phyloP scores from a whole-genome alignment of 2,888 invertebrate species.

The Andrena fulva region DNA sequence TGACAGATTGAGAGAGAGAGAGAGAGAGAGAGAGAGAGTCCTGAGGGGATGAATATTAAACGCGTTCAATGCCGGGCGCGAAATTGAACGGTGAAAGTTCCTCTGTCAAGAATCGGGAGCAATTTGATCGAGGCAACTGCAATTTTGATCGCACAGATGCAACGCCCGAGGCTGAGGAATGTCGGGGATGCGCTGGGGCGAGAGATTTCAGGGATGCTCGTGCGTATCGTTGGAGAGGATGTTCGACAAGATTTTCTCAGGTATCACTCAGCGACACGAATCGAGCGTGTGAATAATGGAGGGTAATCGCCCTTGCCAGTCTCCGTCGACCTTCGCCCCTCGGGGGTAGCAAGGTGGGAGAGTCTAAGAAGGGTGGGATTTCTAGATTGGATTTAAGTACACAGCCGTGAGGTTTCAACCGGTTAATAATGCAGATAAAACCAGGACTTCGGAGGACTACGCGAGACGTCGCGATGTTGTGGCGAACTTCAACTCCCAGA shows the following conservation, averaged over 20 bases:
- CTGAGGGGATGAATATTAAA: conserved; percentile 1
- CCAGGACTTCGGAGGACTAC: conserved; percentile 67
- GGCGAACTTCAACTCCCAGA: conserved; percentile 54
- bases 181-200: not conserved
- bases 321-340: conserved; percentile 74
- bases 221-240: conserved; percentile 48
- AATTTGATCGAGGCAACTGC: not conserved
- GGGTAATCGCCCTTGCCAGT: conserved; percentile 81
- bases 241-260: conserved; percentile 72
- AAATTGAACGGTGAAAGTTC: not conserved
- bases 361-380: conserved; percentile 76
- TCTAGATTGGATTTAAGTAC: conserved; percentile 82
- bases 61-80: not conserved
- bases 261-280: conserved; percentile 78
- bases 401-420: conserved; percentile 80
- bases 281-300: conserved; percentile 82
- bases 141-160: too few species aligned
- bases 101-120: conserved; percentile 1
- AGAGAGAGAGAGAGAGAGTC: not conserved
- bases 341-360: conserved; percentile 64
- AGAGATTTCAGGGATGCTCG: conserved; percentile 15
- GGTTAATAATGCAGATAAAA: conserved; percentile 81
- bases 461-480: conserved; percentile 63
- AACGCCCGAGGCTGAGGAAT: not conserved
- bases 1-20: not conserved